Conservation (phyloP, 2,797 vertebrate genomes). For the Sebastes wilsoni region DNA sequence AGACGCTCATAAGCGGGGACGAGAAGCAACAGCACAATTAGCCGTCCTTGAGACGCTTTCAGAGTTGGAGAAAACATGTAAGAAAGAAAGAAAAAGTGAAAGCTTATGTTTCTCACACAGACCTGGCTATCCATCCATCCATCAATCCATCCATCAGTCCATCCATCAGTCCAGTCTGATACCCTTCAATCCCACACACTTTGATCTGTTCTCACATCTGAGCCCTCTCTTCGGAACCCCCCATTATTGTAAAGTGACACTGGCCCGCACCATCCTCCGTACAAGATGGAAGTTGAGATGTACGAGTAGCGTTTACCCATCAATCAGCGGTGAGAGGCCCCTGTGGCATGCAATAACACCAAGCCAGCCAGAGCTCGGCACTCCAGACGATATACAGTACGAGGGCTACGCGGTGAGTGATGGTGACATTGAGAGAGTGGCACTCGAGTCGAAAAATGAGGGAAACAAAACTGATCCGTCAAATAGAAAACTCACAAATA, state of each 20-base stretch:
- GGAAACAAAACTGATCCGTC: conserved; percentile 7
- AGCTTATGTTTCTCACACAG: background rate
- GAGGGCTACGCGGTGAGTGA: conserved; percentile 17
- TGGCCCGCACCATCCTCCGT: conserved; percentile 12
- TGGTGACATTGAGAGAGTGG: conserved; percentile 17
- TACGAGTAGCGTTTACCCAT: conserved; percentile 60
- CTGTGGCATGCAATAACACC: conserved; percentile 53
- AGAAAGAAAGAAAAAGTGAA: background rate
- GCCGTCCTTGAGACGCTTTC: background rate
- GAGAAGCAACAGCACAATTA: background rate
- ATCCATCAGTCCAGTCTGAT: background rate
- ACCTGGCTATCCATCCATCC: background rate
- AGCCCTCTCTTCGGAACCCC: conserved; percentile 10
- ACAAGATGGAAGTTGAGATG: conserved; percentile 50
- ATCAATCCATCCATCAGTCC: background rate
- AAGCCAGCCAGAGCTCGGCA: background rate
- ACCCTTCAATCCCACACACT: background rate
- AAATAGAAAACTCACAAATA: background rate
- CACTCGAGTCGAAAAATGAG: background rate
- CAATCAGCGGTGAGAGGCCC: conserved; percentile 55
- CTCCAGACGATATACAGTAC: conserved; percentile 32
- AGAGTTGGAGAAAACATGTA: background rate
- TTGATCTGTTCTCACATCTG: background rate
- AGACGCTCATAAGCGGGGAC: background rate
- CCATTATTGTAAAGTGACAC: conserved; percentile 44